Percentiles rank a stretch among this genome's conserved stretches.
These are phyloP conservation scores for Drosophila varians DNA, from an alignment of 1,140 invertebrate species.

Conservation along the genomic window DNA sequence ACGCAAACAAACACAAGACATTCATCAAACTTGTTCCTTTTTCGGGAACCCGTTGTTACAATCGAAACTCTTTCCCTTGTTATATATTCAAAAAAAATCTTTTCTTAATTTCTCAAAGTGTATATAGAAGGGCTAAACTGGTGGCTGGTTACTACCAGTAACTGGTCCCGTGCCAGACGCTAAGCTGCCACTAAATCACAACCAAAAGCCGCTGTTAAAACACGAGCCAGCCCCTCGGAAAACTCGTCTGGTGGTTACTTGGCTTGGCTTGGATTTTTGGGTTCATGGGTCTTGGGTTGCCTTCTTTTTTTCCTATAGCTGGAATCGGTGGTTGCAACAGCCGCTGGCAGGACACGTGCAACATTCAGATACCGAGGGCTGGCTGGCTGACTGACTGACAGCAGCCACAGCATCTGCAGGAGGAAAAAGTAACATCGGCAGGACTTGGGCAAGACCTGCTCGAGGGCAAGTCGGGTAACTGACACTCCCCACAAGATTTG, in stretches of 20 bases:
- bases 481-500: constrained; percentile 54
- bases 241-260: constrained; percentile 51
- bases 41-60: too few species aligned
- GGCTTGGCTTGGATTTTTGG: constrained; percentile 25
- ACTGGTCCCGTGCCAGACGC: constrained; percentile 62
- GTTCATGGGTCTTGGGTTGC: constrained; percentile 12
- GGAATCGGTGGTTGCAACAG: constrained; percentile 40
- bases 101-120: background rate
- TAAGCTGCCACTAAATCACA: constrained; percentile 81
- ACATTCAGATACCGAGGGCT: constrained; percentile 26
- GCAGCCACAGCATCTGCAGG: constrained; percentile 23
- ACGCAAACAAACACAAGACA: too few species aligned
- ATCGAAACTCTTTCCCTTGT: too few species aligned
- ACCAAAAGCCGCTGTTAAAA: constrained; percentile 82
- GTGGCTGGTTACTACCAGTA: constrained; percentile 36
- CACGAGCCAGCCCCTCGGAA: constrained; percentile 56
- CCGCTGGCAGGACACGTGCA: constrained; percentile 46
- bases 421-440: background rate
- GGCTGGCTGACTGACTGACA: constrained; percentile 29
- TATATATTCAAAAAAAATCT: too few species aligned
- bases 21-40: too few species aligned
- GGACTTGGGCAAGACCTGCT: background rate
- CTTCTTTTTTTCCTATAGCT: background rate
- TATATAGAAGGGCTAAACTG: background rate
- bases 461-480: constrained; percentile 31